Base-by-base conservation (phyloP, 2,888 invertebrate genomes). In the Trichogramma evanescens region DNA sequence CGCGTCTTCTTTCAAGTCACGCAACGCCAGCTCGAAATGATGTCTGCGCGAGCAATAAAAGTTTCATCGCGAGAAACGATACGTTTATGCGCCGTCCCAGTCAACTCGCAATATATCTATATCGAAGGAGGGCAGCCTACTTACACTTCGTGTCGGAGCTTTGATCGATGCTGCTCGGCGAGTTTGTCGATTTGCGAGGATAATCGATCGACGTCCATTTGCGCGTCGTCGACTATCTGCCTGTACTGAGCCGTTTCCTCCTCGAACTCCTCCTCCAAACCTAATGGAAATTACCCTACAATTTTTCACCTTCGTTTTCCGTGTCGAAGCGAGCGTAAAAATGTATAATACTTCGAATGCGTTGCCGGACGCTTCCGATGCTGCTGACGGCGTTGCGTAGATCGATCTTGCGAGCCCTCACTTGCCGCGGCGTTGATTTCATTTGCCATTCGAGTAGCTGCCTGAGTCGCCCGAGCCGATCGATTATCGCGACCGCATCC, bases 91-190 rank as follows among this genome's bases (percentile, higher is more conserved):
- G 26, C 26, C 26, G 26, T 26, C 26, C 3, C 26, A 2, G 26
- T 26, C 26, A 26, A 26, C 26, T 26, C 26, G 26, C 26, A 26
- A 26, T 26, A 26, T 3, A 26, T 26, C 26, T 26, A 26, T 2
- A 26, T 26, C 26, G 26, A 45, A 45, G n/a, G n/a, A 2, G 9
- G n/a, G 8, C 8, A 45, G 13, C 13, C 13, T 13, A 26, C 59
- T 64, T 48, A 64, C 64, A 50, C 53, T 49, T 62, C 53, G 50
- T 10, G 50, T 26, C 60, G 56, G 41, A 60, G 43, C 51, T 62
- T 54, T 9, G 26, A 46, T 6, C 13, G n/a, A 10, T 49, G 62
- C 39, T 51, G 53, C 3, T 10, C 45, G 6, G 42, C 50, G 4
- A 43, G 48, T 48, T 62, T 46, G 10, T 56, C 54, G 45, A 64